Conservation (phyloP, 30 jellyfish, hydroid and myxozoan species). For the Cassiopea andromeda region DNA sequence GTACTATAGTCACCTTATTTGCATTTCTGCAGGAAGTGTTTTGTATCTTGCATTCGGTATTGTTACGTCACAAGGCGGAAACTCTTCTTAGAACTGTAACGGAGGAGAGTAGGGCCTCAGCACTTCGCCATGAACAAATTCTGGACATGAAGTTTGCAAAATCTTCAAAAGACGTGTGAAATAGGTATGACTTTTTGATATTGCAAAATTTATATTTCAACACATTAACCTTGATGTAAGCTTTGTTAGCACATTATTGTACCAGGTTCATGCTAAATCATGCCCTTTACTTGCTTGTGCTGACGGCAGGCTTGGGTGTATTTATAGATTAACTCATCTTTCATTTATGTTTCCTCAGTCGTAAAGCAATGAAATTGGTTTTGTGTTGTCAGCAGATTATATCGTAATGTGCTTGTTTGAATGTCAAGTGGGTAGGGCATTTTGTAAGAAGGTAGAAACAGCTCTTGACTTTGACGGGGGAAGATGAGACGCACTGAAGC, state of each 20-base stretch:
- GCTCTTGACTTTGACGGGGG: too few species aligned
- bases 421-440: too few species aligned
- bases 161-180: not conserved
- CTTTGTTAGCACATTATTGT: not conserved
- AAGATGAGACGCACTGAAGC: too few species aligned
- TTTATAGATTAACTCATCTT: too few species aligned
- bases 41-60: not conserved
- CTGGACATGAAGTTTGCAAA: not conserved
- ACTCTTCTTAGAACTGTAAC: not conserved
- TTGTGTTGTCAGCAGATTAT: too few species aligned
- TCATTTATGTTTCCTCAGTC: too few species aligned
- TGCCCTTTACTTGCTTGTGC: not conserved
- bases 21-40: not conserved
- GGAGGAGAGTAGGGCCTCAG: not conserved
- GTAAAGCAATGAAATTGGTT: too few species aligned
- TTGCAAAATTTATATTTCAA: too few species aligned
- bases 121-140: too few species aligned
- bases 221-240: not conserved
- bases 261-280: not conserved
- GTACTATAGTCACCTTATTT: not conserved
- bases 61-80: slow-evolving; percentile 51
- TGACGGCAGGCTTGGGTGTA: too few species aligned
- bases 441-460: too few species aligned
- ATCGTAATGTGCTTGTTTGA: too few species aligned
- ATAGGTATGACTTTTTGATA: not conserved